phyloP scores from a whole-genome alignment of 2,888 invertebrate genomes.

The Synanthedon andrenaeformis region DNA sequence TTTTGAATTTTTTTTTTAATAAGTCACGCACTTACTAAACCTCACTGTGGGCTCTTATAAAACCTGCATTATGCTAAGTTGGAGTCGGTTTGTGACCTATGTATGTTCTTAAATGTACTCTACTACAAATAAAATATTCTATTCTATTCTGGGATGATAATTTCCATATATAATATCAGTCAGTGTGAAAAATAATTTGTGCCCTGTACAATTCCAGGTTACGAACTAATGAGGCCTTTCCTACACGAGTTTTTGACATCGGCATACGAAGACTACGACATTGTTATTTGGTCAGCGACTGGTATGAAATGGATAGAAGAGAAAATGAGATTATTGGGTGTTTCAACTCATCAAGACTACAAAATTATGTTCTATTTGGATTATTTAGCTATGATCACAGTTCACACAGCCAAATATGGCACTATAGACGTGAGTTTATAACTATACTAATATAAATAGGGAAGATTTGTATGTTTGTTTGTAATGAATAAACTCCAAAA shows the following conservation, averaged over 20 bases:
- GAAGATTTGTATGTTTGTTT: no score
- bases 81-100: no score
- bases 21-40: no score
- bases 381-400: constrained; percentile 94
- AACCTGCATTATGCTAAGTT: no score
- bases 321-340: constrained; percentile 94
- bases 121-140: no score
- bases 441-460: no score
- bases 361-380: constrained; percentile 95
- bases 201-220: constrained; percentile 45
- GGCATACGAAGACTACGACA: constrained; percentile 92
- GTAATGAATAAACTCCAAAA: no score
- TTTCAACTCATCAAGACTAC: constrained; percentile 83
- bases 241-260: constrained; percentile 93
- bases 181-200: background rate
- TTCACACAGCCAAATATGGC: constrained; percentile 90
- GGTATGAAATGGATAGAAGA: constrained; percentile 99
- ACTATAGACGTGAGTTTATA: constrained; percentile 82
- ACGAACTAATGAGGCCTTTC: constrained; percentile 93
- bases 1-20: no score
- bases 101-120: no score
- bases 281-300: constrained; percentile 98
- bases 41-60: no score
- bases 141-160: no score
- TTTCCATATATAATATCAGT: no score